Evolutionary conservation across 2,888 invertebrate genomes (phyloP).

Genomic region (Drosophila leonis): DNA sequence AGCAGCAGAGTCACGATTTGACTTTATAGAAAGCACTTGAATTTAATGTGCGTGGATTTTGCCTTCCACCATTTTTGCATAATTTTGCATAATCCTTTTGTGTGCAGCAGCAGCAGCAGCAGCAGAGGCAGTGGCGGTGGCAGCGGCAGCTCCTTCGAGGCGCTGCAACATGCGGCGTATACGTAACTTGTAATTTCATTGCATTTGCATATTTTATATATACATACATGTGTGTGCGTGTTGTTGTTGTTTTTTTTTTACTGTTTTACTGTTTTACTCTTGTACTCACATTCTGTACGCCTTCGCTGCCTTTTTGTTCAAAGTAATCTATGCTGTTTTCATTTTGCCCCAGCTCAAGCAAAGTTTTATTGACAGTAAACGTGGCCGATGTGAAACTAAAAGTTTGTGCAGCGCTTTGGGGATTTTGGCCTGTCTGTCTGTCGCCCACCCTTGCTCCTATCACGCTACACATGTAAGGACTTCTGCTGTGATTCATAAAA

Average conservation of each 20-base stretch:
- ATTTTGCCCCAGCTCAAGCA: slow-evolving; percentile 61
- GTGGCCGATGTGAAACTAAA: slow-evolving; percentile 72
- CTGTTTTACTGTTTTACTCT: slow-evolving; percentile 1
- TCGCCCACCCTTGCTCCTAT: background rate
- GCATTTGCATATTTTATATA: slow-evolving; percentile 76
- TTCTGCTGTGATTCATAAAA: slow-evolving; percentile 66
- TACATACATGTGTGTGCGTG: slow-evolving; percentile 2
- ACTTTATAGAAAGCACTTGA: slow-evolving; percentile 81
- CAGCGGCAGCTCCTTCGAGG: slow-evolving; percentile 14
- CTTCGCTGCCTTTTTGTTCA: slow-evolving; percentile 11
- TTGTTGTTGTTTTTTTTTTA: background rate
- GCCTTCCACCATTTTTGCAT: slow-evolving; percentile 60
- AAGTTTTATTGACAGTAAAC: slow-evolving; percentile 80
- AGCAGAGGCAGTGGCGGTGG: background rate
- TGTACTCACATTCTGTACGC: slow-evolving; percentile 1
- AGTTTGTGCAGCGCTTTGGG: slow-evolving; percentile 59
- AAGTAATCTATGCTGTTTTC: slow-evolving; percentile 64
- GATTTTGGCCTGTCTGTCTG: slow-evolving; percentile 28
- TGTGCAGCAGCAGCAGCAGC: slow-evolving; percentile 24
- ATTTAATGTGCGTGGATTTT: slow-evolving; percentile 79
- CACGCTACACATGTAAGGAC: slow-evolving; percentile 35
- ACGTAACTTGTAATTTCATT: slow-evolving; percentile 78
- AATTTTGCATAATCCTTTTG: slow-evolving; percentile 79
- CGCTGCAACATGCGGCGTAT: slow-evolving; percentile 68
- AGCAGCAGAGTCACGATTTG: slow-evolving; percentile 82